These are phyloP conservation scores for Cordilura impudica DNA, from an alignment of 2,888 invertebrate species.

Conservation along the genomic window DNA sequence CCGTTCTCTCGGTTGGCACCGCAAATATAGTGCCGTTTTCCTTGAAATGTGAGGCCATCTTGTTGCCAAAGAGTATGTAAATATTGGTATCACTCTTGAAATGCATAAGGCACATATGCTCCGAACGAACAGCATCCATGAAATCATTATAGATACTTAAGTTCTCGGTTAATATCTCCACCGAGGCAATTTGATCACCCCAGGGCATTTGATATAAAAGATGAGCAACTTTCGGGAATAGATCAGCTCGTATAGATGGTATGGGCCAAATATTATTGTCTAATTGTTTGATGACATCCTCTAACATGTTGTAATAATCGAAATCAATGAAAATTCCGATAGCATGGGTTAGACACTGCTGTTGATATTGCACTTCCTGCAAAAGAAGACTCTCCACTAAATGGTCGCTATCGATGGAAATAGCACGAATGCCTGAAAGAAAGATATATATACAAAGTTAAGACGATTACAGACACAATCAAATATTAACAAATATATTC, in stretches of 20 bases:
- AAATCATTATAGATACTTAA: slow-evolving; percentile 75
- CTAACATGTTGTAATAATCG: slow-evolving; percentile 72
- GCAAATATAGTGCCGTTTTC: slow-evolving; percentile 76
- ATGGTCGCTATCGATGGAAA: slow-evolving; percentile 69
- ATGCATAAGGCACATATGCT: slow-evolving; percentile 77
- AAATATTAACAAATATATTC: slow-evolving; percentile 17
- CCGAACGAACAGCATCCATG: slow-evolving; percentile 74
- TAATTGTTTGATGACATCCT: slow-evolving; percentile 72
- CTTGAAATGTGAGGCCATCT: slow-evolving; percentile 73
- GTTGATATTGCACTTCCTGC: slow-evolving; percentile 76
- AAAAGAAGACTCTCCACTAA: slow-evolving; percentile 73
- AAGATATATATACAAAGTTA: neutral
- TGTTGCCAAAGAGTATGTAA: slow-evolving; percentile 75
- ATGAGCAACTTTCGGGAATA: slow-evolving; percentile 76
- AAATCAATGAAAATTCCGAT: slow-evolving; percentile 75
- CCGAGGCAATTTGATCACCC: slow-evolving; percentile 76
- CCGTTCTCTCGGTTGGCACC: slow-evolving; percentile 73
- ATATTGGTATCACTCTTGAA: slow-evolving; percentile 75
- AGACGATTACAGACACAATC: neutral
- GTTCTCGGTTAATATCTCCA: slow-evolving; percentile 75
- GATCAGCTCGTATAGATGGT: slow-evolving; percentile 69
- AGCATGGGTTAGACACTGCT: slow-evolving; percentile 75
- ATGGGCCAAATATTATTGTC: slow-evolving; percentile 77
- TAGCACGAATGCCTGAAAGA: slow-evolving; percentile 73
- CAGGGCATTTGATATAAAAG: slow-evolving; percentile 77